Conservation (phyloP, 2,113 vertebrate genomes). For the Acanthisitta chloris region DNA sequence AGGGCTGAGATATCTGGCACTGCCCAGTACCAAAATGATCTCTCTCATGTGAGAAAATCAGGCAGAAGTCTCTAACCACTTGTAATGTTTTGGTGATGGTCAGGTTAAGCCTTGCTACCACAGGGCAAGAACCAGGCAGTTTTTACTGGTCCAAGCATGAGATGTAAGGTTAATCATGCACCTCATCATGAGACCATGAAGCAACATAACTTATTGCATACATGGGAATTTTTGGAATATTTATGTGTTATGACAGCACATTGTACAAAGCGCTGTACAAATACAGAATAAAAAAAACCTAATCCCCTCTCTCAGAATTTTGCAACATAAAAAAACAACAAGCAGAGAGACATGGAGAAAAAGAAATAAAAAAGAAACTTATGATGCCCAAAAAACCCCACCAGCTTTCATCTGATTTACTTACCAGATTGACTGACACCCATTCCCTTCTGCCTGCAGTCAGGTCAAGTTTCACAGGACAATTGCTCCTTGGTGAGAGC, state of each 20-base stretch:
- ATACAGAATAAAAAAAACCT: neutral
- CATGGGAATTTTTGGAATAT: neutral
- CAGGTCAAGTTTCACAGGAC: neutral
- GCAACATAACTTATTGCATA: neutral
- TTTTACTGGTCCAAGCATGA: neutral
- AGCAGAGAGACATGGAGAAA: neutral
- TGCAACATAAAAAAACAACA: neutral
- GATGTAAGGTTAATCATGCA: neutral
- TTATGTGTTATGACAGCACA: neutral
- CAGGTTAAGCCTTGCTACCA: neutral
- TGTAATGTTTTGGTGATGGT: neutral
- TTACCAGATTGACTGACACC: neutral
- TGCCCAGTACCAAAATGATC: neutral
- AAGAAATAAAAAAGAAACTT: neutral
- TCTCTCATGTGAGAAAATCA: neutral
- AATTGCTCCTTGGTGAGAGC: neutral
- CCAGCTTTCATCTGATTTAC: neutral
- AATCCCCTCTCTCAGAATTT: neutral
- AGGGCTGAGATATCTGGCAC: neutral
- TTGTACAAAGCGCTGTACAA: neutral
- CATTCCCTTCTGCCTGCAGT: neutral
- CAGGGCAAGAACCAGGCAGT: neutral
- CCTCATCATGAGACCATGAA: neutral
- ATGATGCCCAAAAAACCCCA: fast-evolving
- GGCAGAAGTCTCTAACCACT: neutral